These are phyloP conservation scores for Chiridota heheva DNA, from an alignment of 35 echinoderm and acorn worm genomes.

Conservation along the genomic window DNA sequence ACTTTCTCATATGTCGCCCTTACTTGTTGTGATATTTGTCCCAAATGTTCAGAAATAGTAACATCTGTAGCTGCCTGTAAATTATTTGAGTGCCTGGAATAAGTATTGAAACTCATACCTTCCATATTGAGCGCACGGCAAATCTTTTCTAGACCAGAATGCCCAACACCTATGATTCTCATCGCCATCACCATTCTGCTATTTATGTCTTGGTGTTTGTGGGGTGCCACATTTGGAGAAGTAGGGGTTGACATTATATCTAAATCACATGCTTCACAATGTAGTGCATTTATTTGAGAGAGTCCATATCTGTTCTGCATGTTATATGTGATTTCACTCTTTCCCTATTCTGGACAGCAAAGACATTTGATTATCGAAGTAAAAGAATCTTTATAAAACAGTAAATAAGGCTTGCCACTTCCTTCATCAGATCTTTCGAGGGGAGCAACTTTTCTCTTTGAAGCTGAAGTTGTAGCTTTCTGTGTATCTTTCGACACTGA, in stretches of 20 bases:
- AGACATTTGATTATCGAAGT: not conserved
- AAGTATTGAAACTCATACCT: conserved; percentile 14
- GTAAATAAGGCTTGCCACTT: not conserved
- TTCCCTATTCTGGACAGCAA: not conserved
- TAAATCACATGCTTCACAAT: conserved; percentile 12
- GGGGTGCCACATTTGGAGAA: conserved; percentile 17
- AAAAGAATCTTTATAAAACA: not conserved
- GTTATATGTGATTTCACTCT: not conserved
- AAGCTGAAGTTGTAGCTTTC: not conserved
- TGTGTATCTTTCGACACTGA: no score
- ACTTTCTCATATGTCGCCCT: conserved; percentile 16
- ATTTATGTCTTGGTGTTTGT: conserved; percentile 12
- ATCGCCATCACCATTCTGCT: conserved; percentile 22
- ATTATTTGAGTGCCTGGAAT: conserved; percentile 1
- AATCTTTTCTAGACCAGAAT: conserved; percentile 15
- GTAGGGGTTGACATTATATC: conserved; percentile 6
- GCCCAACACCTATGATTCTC: conserved; percentile 33
- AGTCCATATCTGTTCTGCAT: not conserved
- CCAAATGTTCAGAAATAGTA: conserved; percentile 5
- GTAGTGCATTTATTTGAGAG: not conserved
- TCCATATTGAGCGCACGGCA: conserved; percentile 23
- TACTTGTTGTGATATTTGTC: not conserved
- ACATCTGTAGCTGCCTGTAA: conserved; percentile 9
- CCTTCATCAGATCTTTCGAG: not conserved
- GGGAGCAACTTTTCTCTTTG: not conserved